These are phyloP conservation scores for Pseudomyrmex sp. DNA, from an alignment of 1,140 invertebrate species.

Conservation along the genomic window DNA sequence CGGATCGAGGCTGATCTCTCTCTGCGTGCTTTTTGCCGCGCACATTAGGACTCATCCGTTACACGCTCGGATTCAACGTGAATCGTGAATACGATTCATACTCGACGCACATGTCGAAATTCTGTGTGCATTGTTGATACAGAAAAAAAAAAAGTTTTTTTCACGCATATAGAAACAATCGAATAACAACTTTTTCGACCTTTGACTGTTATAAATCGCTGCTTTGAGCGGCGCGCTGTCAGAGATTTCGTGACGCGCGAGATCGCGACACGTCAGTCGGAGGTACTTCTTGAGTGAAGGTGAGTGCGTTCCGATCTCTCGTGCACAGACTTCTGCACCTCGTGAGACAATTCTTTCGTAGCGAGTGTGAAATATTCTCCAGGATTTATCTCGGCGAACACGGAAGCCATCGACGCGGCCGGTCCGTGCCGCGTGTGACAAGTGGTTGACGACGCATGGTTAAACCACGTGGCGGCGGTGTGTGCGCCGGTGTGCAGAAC, in stretches of 20 bases:
- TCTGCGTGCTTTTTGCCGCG: not conserved
- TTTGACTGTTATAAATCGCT: too few relatives aligned
- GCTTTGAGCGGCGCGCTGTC: not conserved
- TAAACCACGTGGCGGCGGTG: slow-evolving; percentile 69
- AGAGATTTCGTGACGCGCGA: not conserved
- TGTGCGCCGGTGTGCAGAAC: slow-evolving; percentile 26
- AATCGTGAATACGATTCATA: not conserved
- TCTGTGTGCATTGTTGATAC: not conserved
- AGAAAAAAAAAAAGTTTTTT: not conserved
- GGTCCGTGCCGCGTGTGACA: slow-evolving; percentile 67
- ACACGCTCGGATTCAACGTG: not conserved
- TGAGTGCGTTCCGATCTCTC: slow-evolving; percentile 14
- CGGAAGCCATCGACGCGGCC: not conserved
- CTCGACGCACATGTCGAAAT: not conserved
- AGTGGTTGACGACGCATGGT: slow-evolving; percentile 68
- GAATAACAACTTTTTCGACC: too few relatives aligned
- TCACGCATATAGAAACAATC: too few relatives aligned
- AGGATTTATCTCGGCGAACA: not conserved
- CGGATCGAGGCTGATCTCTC: slow-evolving; percentile 31
- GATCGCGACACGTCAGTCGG: not conserved
- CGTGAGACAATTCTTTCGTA: not conserved
- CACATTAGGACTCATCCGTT: not conserved
- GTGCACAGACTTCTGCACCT: not conserved
- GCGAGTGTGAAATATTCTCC: not conserved
- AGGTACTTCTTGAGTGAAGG: too few relatives aligned